A percentile compares a stretch with the other conserved stretches of the same genome.
These are phyloP conservation scores for Xanthostigma xanthostigma DNA, from an alignment of 2,888 invertebrate species.

Conservation along the genomic window DNA sequence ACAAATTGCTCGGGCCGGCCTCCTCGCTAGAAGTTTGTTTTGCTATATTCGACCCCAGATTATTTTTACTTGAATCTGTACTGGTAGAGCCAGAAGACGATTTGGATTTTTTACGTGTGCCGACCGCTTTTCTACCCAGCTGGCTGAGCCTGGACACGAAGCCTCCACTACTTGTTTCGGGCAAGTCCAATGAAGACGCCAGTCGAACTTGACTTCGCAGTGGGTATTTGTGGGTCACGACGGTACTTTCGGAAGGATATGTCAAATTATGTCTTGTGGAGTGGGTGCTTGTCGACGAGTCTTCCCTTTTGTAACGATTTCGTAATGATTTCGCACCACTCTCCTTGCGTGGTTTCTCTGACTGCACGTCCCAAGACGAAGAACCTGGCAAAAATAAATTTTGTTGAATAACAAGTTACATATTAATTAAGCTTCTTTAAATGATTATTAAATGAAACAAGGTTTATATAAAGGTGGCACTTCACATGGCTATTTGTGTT, in stretches of 20 bases:
- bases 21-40: slow-evolving; percentile 19
- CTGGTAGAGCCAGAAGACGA: slow-evolving; percentile 20
- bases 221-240: slow-evolving; percentile 24
- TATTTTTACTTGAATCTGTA: slow-evolving; percentile 24
- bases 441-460: no score
- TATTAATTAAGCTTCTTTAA: no score
- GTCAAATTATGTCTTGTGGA: slow-evolving; percentile 16
- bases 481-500: no score
- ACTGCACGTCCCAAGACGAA: slow-evolving; percentile 7
- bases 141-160: slow-evolving; percentile 1
- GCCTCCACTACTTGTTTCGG: background rate
- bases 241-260: slow-evolving; percentile 14
- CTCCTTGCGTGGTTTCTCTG: slow-evolving; percentile 2
- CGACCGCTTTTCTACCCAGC: slow-evolving; percentile 3
- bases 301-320: slow-evolving; percentile 4
- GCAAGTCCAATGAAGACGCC: slow-evolving; percentile 11
- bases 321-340: slow-evolving; percentile 1
- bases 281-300: slow-evolving; percentile 14
- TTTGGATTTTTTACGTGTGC: slow-evolving; percentile 3
- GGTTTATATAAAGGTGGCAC: no score
- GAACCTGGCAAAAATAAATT: background rate
- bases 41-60: slow-evolving; percentile 4
- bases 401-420: no score
- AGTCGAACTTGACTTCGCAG: slow-evolving; percentile 28
- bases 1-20: slow-evolving; percentile 17